A percentile compares a stretch with the other conserved stretches of the same genome.
These are phyloP conservation scores for Coenonympha glycerion DNA, from an alignment of 2,888 invertebrate genomes.

Conservation along the genomic window DNA sequence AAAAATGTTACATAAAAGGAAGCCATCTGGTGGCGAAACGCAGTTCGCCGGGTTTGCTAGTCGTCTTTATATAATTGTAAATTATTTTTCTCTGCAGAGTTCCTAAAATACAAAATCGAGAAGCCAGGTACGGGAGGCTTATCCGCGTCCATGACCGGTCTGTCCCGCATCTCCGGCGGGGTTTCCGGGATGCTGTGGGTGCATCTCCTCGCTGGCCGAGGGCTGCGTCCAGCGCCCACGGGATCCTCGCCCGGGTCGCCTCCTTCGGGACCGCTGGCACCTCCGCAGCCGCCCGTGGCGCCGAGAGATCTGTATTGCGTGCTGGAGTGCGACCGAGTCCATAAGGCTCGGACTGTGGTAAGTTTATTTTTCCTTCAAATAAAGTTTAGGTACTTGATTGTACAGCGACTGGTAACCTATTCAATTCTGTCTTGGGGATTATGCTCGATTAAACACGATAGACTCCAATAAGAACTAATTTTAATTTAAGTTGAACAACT, in stretches of 20 bases:
- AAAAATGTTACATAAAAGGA: no score
- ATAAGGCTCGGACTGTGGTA: slow-evolving; percentile 96
- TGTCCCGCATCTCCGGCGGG: slow-evolving; percentile 67
- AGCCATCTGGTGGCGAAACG: no score
- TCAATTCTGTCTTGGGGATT: no score
- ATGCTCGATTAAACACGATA: no score
- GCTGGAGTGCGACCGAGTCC: slow-evolving; percentile 96
- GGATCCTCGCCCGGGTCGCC: slow-evolving; percentile 83
- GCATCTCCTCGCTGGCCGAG: slow-evolving; percentile 90
- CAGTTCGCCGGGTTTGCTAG: no score
- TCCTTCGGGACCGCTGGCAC: slow-evolving; percentile 77
- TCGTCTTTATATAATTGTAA: no score
- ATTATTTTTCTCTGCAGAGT: slow-evolving; percentile 78
- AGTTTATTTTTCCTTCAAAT: slow-evolving; percentile 36
- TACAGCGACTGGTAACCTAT: no score
- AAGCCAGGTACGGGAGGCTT: slow-evolving; percentile 78
- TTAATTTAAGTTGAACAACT: no score
- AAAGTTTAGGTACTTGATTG: neutral
- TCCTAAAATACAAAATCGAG: slow-evolving; percentile 93
- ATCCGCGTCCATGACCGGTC: slow-evolving; percentile 75
- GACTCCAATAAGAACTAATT: no score
- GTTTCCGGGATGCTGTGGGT: slow-evolving; percentile 94
- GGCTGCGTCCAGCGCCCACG: slow-evolving; percentile 83
- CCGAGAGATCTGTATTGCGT: slow-evolving; percentile 96
- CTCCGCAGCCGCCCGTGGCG: slow-evolving; percentile 60